Conservation (phyloP, 2,888 invertebrate species). For the Oscheius sp. region DNA sequence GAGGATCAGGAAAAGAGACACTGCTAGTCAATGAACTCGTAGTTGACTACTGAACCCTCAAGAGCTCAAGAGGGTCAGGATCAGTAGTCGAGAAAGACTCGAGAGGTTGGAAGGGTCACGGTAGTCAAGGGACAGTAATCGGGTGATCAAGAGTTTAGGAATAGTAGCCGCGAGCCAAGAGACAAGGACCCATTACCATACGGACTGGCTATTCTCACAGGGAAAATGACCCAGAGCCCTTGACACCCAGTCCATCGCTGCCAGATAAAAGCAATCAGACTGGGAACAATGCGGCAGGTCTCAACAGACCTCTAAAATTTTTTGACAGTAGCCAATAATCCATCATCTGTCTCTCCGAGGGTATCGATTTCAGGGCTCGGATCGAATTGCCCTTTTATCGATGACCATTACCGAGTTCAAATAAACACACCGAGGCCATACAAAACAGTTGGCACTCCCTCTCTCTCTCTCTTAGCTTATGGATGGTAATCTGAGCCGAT, state of each 20-base stretch:
- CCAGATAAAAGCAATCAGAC: slow-evolving; percentile 21
- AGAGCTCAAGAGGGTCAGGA: too few relatives aligned
- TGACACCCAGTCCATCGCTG: slow-evolving; percentile 7
- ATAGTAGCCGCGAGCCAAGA: too few relatives aligned
- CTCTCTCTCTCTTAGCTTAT: not conserved
- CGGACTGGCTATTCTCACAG: not conserved
- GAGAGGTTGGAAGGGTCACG: too few relatives aligned
- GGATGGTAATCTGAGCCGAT: slow-evolving; percentile 12
- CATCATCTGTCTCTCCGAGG: not conserved
- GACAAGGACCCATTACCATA: too few relatives aligned
- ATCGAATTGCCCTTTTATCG: slow-evolving; percentile 35
- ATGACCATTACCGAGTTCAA: slow-evolving; percentile 32
- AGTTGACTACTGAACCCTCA: too few relatives aligned
- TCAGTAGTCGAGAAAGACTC: too few relatives aligned
- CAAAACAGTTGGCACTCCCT: slow-evolving; percentile 26
- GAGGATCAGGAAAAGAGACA: too few relatives aligned
- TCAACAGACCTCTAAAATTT: not conserved
- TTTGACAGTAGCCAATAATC: not conserved
- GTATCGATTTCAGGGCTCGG: slow-evolving; percentile 28
- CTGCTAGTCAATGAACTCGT: too few relatives aligned
- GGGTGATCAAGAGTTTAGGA: too few relatives aligned
- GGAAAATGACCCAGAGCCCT: slow-evolving; percentile 8
- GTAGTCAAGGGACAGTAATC: too few relatives aligned
- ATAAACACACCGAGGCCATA: slow-evolving; percentile 22
- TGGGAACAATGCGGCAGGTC: slow-evolving; percentile 17